Evolutionary conservation across 2,888 invertebrate genomes (phyloP).

Genomic region (Andrena haemorrhoa): DNA sequence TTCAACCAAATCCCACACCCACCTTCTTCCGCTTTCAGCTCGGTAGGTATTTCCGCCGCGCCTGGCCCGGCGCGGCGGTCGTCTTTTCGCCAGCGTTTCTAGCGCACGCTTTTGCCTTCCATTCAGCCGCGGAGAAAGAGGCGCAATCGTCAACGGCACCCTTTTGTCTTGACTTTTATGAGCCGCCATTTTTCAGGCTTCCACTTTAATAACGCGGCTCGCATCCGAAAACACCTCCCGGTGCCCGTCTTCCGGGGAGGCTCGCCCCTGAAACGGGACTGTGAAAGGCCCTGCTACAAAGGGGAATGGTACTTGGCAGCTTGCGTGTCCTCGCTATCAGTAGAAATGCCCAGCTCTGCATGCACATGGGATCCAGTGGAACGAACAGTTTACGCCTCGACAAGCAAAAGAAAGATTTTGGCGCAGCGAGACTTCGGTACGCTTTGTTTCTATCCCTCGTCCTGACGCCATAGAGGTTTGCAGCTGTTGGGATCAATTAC

Average conservation of each 20-base stretch:
- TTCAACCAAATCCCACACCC: slow-evolving; percentile 7
- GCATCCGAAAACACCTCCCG: slow-evolving; percentile 57
- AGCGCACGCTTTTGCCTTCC: slow-evolving; percentile 2
- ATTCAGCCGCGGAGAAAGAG: slow-evolving; percentile 21
- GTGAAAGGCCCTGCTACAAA: slow-evolving; percentile 35
- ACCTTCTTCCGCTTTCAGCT: slow-evolving; percentile 10
- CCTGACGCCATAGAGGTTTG: too few relatives aligned
- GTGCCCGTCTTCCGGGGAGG: slow-evolving; percentile 19
- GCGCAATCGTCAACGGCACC: slow-evolving; percentile 70
- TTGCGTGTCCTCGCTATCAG: slow-evolving; percentile 13
- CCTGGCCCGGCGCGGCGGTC: background rate
- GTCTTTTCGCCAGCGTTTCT: background rate
- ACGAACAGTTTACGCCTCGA: slow-evolving; percentile 23
- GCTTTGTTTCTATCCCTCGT: slow-evolving; percentile 5
- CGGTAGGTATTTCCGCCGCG: slow-evolving; percentile 29
- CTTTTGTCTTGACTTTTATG: slow-evolving; percentile 77
- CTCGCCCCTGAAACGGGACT: background rate
- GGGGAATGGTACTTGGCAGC: slow-evolving; percentile 14
- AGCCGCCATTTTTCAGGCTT: slow-evolving; percentile 75
- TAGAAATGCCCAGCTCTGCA: slow-evolving; percentile 27
- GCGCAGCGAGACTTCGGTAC: background rate
- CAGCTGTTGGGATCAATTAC: too few relatives aligned
- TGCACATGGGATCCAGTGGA: slow-evolving; percentile 14
- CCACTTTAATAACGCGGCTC: slow-evolving; percentile 74
- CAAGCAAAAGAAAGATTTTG: slow-evolving; percentile 20